Evolutionary conservation across 2,113 vertebrate genomes (phyloP).

Genomic region (Hipposideros armiger): DNA sequence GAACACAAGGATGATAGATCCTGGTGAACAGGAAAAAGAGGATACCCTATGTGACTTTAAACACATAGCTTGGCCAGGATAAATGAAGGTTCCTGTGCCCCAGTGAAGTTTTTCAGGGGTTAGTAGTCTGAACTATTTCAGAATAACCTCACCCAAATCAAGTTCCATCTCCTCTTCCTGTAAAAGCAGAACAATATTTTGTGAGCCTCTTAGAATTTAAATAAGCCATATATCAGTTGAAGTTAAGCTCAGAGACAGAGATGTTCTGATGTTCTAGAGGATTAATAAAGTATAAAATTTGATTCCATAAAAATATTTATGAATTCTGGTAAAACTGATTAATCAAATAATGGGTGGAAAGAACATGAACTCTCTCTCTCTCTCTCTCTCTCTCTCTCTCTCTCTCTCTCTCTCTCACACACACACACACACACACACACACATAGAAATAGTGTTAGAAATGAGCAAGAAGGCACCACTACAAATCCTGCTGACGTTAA

Average conservation of each 20-base stretch:
- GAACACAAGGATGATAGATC: background rate
- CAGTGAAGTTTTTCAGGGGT: background rate
- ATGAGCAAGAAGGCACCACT: background rate
- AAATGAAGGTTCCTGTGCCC: background rate
- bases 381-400: too few relatives aligned
- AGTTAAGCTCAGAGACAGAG: background rate
- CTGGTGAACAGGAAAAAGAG: background rate
- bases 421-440: too few relatives aligned
- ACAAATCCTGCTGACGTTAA: background rate
- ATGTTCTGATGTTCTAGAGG: background rate
- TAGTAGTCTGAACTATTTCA: slow-evolving; percentile 8
- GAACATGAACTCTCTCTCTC: too few relatives aligned
- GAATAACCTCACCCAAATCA: background rate
- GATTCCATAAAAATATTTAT: background rate
- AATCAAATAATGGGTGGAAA: background rate
- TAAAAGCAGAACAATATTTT: background rate
- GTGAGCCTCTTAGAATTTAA: background rate
- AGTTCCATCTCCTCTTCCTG: background rate
- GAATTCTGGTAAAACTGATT: background rate
- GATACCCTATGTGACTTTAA: background rate
- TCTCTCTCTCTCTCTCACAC: too few relatives aligned
- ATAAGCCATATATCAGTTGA: background rate
- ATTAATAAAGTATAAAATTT: background rate
- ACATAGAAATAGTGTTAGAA: background rate
- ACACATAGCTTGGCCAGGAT: background rate